These are phyloP conservation scores for Ptyas mucosa DNA, from an alignment of 2,113 vertebrate species.

Conservation along the genomic window DNA sequence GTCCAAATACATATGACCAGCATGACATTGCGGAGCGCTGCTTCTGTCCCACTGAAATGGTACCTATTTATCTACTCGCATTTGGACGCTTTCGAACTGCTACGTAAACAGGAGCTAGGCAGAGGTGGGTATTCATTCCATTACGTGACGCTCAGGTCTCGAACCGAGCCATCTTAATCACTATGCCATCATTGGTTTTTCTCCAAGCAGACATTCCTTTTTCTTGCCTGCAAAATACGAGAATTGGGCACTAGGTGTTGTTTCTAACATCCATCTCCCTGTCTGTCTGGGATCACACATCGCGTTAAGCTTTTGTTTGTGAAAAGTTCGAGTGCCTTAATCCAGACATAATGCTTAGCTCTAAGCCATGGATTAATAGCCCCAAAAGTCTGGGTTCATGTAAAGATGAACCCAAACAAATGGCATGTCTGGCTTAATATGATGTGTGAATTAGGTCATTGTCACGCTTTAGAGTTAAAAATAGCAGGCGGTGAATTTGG, in stretches of 20 bases:
- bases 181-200: neutral
- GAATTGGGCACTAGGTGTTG: neutral
- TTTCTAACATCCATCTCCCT: neutral
- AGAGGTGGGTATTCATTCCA: fast-evolving
- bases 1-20: neutral
- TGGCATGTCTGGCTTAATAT: neutral
- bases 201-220: no score
- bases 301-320: neutral
- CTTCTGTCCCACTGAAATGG: neutral
- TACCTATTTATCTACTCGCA: neutral
- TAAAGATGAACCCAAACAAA: neutral
- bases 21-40: neutral
- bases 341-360: neutral
- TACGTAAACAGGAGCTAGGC: neutral
- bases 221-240: neutral
- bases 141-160: fast-evolving
- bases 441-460: neutral
- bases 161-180: neutral
- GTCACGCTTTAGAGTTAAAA: neutral
- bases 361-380: neutral
- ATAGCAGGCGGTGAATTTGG: neutral
- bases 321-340: neutral
- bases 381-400: neutral
- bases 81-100: neutral
- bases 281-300: neutral